Conservation (phyloP, 2,797 vertebrate genomes). For the Gila robusta region DNA sequence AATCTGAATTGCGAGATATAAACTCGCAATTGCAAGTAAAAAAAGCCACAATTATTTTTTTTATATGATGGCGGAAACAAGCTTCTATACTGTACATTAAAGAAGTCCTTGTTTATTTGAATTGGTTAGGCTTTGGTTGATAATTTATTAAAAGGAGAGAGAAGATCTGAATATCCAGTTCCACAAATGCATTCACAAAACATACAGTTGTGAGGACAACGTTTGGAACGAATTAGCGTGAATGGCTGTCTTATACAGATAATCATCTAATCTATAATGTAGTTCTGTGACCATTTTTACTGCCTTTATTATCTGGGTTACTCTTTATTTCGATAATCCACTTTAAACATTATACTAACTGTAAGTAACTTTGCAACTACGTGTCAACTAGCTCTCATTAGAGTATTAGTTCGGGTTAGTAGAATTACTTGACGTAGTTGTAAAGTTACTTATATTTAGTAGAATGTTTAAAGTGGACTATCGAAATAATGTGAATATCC, state of each 20-base stretch:
- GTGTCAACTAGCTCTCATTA: no score
- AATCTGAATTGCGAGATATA: background rate
- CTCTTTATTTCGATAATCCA: background rate
- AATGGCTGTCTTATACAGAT: background rate
- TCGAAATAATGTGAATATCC: background rate
- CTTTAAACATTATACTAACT: background rate
- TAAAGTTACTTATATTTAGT: no score
- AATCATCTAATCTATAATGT: background rate
- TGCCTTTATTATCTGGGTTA: background rate
- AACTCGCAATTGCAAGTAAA: no score
- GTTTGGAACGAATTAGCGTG: background rate
- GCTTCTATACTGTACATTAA: background rate
- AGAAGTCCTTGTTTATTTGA: background rate
- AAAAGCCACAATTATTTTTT: no score
- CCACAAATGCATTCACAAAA: background rate
- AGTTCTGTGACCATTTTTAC: background rate
- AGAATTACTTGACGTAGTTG: no score
- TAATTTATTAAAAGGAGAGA: constrained; percentile 1
- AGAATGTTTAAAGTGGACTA: no score
- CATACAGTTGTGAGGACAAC: background rate
- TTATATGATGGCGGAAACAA: background rate
- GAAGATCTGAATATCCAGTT: background rate
- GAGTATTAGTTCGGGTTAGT: no score
- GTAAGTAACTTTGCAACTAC: no score
- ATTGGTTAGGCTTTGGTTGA: background rate